Evolutionary conservation across 1,140 invertebrate genomes (phyloP).

Genomic region (Micrasema longulum): DNA sequence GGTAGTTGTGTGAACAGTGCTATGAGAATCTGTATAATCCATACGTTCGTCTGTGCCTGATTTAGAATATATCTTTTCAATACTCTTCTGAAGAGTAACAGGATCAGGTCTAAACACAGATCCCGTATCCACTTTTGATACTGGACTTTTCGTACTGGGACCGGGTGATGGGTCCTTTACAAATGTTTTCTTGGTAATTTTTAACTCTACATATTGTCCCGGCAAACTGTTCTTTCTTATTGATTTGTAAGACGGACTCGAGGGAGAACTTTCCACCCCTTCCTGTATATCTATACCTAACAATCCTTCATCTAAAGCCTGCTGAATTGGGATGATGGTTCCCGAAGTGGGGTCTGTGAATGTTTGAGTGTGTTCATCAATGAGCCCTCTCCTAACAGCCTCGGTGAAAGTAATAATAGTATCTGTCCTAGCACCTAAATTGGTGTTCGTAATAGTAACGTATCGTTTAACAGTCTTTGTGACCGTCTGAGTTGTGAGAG

Average conservation of each 20-base stretch:
- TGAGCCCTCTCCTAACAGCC: constrained; percentile 80
- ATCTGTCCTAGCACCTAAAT: constrained; percentile 69
- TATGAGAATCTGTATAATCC: constrained; percentile 35
- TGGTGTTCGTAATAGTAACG: constrained; percentile 78
- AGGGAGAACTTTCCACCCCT: constrained; percentile 42
- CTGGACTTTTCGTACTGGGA: constrained; percentile 58
- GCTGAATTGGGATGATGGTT: constrained; percentile 81
- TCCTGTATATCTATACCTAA: constrained; percentile 73
- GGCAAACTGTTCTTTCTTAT: constrained; percentile 63
- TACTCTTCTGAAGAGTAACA: constrained; percentile 56
- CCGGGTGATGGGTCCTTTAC: constrained; percentile 61
- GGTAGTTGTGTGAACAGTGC: constrained; percentile 46
- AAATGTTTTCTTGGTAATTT: constrained; percentile 68
- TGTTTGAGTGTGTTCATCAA: constrained; percentile 82
- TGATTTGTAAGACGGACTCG: constrained; percentile 49
- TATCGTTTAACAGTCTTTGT: constrained; percentile 85
- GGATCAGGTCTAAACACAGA: constrained; percentile 59
- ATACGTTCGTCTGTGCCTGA: constrained; percentile 30
- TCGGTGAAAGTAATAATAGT: constrained; percentile 81
- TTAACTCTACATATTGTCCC: constrained; percentile 65
- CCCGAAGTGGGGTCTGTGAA: constrained; percentile 85
- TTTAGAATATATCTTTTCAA: constrained; percentile 55
- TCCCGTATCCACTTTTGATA: constrained; percentile 58
- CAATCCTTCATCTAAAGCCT: constrained; percentile 81
- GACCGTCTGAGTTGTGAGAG: constrained; percentile 85